phyloP scores from a whole-genome alignment of 2,113 vertebrate genomes.

The Dromaius novaehollandiae region DNA sequence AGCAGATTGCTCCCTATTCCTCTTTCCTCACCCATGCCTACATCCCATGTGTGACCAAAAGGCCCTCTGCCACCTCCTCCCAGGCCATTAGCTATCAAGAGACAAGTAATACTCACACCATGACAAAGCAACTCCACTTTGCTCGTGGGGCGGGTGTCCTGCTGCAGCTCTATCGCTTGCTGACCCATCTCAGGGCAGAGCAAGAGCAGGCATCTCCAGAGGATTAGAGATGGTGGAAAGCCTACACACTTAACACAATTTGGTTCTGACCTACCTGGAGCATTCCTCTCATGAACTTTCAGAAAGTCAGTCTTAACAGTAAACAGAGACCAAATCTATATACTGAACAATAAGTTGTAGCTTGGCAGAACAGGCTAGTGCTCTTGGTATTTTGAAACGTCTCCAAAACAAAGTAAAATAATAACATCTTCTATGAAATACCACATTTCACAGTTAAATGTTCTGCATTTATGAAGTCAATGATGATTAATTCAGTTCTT shows the following conservation, averaged over 20 bases:
- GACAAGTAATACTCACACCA: background rate
- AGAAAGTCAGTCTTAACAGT: background rate
- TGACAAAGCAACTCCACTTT: background rate
- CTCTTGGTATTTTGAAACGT: background rate
- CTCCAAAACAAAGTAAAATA: slow-evolving; percentile 28
- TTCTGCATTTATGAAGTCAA: slow-evolving; percentile 6
- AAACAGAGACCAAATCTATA: background rate
- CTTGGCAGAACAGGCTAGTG: background rate
- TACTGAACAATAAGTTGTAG: background rate
- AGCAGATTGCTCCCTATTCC: background rate
- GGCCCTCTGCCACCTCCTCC: background rate
- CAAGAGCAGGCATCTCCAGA: background rate
- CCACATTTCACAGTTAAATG: background rate
- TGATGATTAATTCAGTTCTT: slow-evolving; percentile 2
- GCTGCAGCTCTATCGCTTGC: background rate
- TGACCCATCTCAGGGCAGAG: background rate
- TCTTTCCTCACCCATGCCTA: background rate
- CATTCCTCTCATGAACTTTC: background rate
- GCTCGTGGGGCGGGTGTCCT: background rate
- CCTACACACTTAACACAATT: background rate
- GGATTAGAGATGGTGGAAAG: background rate
- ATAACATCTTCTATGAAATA: slow-evolving; percentile 36
- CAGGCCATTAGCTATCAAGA: background rate
- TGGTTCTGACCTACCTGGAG: background rate
- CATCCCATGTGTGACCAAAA: background rate